Evolutionary conservation across 2,797 vertebrate species (phyloP), one percentile per base, ranked within the genome.

Genomic region (Melanotaenia trifasciata): DNA sequence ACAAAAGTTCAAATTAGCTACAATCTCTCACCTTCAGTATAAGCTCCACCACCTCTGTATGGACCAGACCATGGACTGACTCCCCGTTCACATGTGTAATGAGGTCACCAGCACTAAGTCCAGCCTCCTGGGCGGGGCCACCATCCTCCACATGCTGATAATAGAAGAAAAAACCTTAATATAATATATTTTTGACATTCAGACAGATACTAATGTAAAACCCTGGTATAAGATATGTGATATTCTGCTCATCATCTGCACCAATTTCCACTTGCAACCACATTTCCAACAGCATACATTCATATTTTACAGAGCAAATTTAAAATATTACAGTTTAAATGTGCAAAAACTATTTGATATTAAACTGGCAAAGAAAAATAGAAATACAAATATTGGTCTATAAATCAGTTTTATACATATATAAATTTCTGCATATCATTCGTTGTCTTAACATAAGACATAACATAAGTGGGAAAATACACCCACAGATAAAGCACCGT

Each of bases 31-130:
- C 96, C 95, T 98, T 98, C 33, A 98, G 94, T 79, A 98, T 98
- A 71, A 98, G 95, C 84, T 98, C 97, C 56, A 98, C 97, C 22
- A 98, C 97, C 83, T 98, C 97, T 0, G 97, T 97, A 75, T 98
- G 97, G 56, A 98, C 97, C 90, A 98, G 89, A n/a, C 97, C 97
- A 0, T 98, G 96, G 62, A 98, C 97, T 0, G 97, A 96, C 79
- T 98, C 97, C 14, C 96, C 96, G 0, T 98, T 98, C 68, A 98
- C 97, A 2, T 98, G 97, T 2, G 97, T 98, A 85, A 98, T 98
- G 75, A 98, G 96, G 82, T 98, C 97, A 22, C 97, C 97, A 0
- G 96, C 96, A 45, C 93, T 95, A 3, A 98, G 95, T 57, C 97
- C 97, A 0, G 96, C 96, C 51, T 97, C 97, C 63, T 98, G 96